Conservation (phyloP, 1,140 invertebrate genomes). For the Diploscapter pachys region DNA sequence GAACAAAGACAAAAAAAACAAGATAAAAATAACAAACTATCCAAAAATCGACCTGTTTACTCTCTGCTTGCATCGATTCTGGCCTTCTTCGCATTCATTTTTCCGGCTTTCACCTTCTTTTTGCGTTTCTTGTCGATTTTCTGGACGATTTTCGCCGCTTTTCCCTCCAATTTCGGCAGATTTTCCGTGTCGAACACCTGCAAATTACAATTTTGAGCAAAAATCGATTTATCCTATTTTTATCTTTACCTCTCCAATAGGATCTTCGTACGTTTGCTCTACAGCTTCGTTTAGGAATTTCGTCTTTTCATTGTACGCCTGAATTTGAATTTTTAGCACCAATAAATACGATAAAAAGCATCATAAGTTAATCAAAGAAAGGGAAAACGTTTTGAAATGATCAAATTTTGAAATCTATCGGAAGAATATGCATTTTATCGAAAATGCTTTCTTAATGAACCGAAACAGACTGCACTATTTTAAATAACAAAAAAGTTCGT, state of each 20-base stretch:
- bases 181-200: conserved; percentile 11
- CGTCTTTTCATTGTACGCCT: conserved; percentile 3
- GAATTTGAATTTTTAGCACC: conserved; percentile 3
- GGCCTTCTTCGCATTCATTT: conserved; percentile 4
- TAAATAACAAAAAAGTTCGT: background rate
- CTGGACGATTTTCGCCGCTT: conserved; percentile 2
- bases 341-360: background rate
- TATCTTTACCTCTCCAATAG: conserved; percentile 5
- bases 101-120: background rate
- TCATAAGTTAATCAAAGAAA: background rate
- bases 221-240: background rate
- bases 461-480: background rate
- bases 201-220: background rate
- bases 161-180: background rate
- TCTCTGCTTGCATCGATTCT: background rate
- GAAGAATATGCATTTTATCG: too few relatives aligned
- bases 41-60: too few relatives aligned
- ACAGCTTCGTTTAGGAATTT: conserved; percentile 11
- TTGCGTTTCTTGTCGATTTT: conserved; percentile 11
- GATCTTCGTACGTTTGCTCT: conserved; percentile 10
- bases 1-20: conserved; percentile 5
- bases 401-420: background rate
- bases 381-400: background rate
- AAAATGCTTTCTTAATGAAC: too few relatives aligned
- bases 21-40: too few relatives aligned